A percentile compares a stretch with the other conserved stretches of the same genome.
Evolutionary conservation across 2,113 vertebrate species (phyloP).

Genomic region (Cavia porcellus): DNA sequence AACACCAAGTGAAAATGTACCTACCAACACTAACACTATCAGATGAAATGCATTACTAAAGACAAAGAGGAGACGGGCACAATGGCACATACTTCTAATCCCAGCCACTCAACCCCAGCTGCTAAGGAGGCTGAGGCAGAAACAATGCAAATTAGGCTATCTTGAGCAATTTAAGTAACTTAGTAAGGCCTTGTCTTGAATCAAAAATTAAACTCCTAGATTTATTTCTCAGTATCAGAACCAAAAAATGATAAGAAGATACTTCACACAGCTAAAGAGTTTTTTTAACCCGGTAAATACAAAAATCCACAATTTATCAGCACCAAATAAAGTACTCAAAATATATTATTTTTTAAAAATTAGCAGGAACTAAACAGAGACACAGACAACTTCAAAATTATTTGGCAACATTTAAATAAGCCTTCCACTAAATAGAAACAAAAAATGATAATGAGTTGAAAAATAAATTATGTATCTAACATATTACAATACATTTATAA

Average conservation of each 20-base stretch:
- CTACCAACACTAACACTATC: not conserved
- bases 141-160: not conserved
- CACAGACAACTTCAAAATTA: not conserved
- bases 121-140: not conserved
- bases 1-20: not conserved
- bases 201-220: not conserved
- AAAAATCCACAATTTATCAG: not conserved
- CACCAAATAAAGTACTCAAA: not conserved
- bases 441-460: not conserved
- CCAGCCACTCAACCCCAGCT: not conserved
- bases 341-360: not conserved
- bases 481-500: not conserved
- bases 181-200: not conserved
- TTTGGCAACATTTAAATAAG: slow-evolving; percentile 51
- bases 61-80: not conserved
- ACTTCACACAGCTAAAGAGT: not conserved
- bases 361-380: not conserved
- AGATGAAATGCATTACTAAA: slow-evolving; percentile 2
- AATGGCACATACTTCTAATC: not conserved
- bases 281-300: not conserved
- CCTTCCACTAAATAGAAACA: not conserved
- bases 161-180: not conserved
- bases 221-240: not conserved
- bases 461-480: not conserved
- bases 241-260: not conserved